phyloP scores from a whole-genome alignment of 2,797 vertebrate genomes.

The Acanthurus lineatus region DNA sequence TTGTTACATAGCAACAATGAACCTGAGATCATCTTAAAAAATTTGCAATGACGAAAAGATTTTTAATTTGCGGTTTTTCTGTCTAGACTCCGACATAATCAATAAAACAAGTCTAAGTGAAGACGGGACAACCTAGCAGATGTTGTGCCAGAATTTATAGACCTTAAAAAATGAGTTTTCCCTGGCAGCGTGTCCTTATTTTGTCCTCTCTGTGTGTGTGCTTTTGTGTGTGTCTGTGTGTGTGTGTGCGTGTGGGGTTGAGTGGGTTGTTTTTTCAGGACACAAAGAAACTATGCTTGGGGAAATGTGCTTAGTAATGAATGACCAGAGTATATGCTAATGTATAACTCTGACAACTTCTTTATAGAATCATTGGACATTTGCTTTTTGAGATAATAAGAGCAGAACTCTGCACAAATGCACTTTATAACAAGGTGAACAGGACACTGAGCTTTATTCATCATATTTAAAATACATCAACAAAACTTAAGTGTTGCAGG shows the following conservation, averaged over 20 bases:
- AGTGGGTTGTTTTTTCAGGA: constrained; percentile 6
- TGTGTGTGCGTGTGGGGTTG: constrained; percentile 10
- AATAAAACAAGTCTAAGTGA: constrained; percentile 40
- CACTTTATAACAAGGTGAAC: constrained; percentile 27
- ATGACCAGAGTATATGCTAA: constrained; percentile 29
- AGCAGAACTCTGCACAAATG: constrained; percentile 16
- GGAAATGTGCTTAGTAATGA: constrained; percentile 49
- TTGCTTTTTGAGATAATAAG: constrained; percentile 36
- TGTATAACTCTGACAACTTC: constrained; percentile 51
- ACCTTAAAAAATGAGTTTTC: constrained; percentile 47
- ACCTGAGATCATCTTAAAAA: constrained; percentile 9
- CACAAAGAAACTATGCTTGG: constrained; percentile 31
- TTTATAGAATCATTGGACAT: constrained; percentile 33
- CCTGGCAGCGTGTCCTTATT: constrained; percentile 32
- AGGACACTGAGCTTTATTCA: constrained; percentile 6
- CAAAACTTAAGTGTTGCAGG: constrained; percentile 3
- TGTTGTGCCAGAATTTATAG: constrained; percentile 51
- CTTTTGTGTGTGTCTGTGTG: not conserved
- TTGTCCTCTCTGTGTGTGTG: constrained; percentile 33
- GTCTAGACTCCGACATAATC: constrained; percentile 22
- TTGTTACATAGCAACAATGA: not conserved
- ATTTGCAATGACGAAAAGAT: constrained; percentile 3
- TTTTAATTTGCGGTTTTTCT: constrained; percentile 26
- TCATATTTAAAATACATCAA: constrained; percentile 28
- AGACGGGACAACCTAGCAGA: constrained; percentile 42